These are phyloP conservation scores for Drosophila bocki DNA, from an alignment of 1,140 invertebrate species.

Conservation along the genomic window DNA sequence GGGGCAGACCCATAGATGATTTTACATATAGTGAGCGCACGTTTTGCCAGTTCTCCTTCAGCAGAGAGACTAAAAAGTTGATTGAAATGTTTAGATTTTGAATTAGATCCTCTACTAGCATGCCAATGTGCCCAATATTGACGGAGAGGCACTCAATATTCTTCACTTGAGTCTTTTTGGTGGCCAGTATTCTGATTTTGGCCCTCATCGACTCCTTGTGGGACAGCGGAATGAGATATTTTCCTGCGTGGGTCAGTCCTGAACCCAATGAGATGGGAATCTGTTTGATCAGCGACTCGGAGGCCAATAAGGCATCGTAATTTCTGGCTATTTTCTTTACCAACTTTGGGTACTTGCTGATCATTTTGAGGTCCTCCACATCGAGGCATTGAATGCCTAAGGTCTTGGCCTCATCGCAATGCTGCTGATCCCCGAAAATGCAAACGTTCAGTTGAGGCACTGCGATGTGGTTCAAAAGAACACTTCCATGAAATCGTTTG, in stretches of 20 bases:
- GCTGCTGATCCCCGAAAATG: conserved; percentile 15
- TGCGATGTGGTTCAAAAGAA: conserved; percentile 14
- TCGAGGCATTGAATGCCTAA: conserved; percentile 8
- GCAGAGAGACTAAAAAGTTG: conserved; percentile 15
- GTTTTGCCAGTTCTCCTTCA: conserved; percentile 19
- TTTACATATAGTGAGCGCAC: conserved; percentile 25
- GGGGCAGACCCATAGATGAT: neutral
- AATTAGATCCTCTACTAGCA: neutral
- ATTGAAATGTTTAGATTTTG: conserved; percentile 16
- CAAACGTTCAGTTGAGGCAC: conserved; percentile 17
- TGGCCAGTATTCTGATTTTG: conserved; percentile 16
- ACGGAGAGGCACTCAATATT: conserved; percentile 11
- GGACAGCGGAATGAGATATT: conserved; percentile 6
- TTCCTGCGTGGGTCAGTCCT: conserved; percentile 14
- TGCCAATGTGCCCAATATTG: conserved; percentile 14
- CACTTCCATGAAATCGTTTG: conserved; percentile 13
- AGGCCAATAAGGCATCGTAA: conserved; percentile 11
- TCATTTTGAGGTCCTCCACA: neutral
- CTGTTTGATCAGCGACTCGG: conserved; percentile 15
- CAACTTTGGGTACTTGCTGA: conserved; percentile 4
- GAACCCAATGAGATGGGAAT: neutral
- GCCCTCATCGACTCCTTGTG: conserved; percentile 13
- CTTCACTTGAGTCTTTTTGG: neutral
- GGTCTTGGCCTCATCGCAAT: conserved; percentile 13
- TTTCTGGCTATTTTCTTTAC: conserved; percentile 7